Conservation (phyloP, 2,113 vertebrate species). For the Morone saxatilis region DNA sequence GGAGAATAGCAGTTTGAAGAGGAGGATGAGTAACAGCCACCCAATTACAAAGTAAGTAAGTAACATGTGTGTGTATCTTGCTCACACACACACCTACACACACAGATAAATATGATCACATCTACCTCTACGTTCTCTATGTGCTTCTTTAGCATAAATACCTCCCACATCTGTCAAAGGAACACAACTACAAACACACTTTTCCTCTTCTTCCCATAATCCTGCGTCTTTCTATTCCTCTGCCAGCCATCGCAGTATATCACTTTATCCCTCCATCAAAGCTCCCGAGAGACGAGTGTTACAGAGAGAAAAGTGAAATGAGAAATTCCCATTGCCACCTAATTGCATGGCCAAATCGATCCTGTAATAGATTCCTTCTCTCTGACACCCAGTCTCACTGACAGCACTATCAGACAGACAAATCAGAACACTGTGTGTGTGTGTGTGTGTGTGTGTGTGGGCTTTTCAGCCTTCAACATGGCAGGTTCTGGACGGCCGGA, state of each 20-base stretch:
- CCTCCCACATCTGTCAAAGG: slow-evolving; percentile 30
- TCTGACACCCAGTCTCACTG: slow-evolving; percentile 71
- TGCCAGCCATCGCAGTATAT: slow-evolving; percentile 61
- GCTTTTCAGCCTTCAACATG: slow-evolving; percentile 44
- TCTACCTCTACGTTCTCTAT: slow-evolving; percentile 6
- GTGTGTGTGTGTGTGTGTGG: slow-evolving; percentile 25
- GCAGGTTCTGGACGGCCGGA: slow-evolving; percentile 54
- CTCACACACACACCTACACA: slow-evolving; percentile 2
- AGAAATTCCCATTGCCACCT: slow-evolving; percentile 73
- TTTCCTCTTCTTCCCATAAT: slow-evolving; percentile 35
- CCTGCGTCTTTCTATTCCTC: slow-evolving; percentile 58
- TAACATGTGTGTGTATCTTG: not conserved
- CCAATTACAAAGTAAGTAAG: slow-evolving; percentile 10
- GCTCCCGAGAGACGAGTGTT: slow-evolving; percentile 59
- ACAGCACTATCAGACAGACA: slow-evolving; percentile 80
- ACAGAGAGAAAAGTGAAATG: slow-evolving; percentile 75
- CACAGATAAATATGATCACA: not conserved
- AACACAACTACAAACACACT: slow-evolving; percentile 21
- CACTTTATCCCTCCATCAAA: slow-evolving; percentile 74
- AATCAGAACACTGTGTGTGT: slow-evolving; percentile 63
- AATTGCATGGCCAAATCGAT: slow-evolving; percentile 82
- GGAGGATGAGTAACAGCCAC: not conserved
- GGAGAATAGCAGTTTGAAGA: slow-evolving; percentile 10
- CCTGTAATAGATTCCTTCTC: slow-evolving; percentile 77
- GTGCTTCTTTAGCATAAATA: slow-evolving; percentile 29